Evolutionary conservation across 1,140 invertebrate species (phyloP).

Genomic region (Zaprionus kolodkinae): DNA sequence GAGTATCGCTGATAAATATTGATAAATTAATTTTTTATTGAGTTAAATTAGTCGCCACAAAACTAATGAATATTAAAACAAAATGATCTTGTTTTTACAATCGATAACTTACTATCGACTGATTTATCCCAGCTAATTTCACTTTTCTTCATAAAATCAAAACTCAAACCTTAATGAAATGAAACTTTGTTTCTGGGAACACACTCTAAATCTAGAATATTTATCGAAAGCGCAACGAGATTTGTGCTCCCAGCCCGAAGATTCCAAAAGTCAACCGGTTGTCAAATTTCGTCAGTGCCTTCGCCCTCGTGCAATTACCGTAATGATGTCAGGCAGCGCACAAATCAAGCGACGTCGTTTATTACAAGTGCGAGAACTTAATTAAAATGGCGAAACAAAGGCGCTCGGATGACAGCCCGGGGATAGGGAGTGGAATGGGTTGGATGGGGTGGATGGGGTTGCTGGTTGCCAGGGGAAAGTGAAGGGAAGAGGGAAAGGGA

Average conservation of each 20-base stretch:
- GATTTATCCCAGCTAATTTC: neutral
- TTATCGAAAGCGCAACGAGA: neutral
- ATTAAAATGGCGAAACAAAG: conserved; percentile 80
- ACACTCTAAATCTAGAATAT: neutral
- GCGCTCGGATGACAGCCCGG: conserved; percentile 26
- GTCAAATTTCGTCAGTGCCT: conserved; percentile 25
- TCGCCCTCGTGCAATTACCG: conserved; percentile 67
- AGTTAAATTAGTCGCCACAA: too few relatives aligned
- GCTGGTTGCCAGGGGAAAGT: neutral
- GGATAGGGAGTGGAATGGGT: neutral
- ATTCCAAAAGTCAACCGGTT: conserved; percentile 46
- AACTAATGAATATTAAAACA: too few relatives aligned
- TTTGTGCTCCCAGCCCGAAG: neutral
- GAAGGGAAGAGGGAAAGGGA: neutral
- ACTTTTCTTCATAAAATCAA: neutral
- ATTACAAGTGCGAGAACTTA: conserved; percentile 82
- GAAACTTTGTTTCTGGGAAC: neutral
- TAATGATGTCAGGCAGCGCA: conserved; percentile 65
- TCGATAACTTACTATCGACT: neutral
- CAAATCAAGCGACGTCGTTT: conserved; percentile 78
- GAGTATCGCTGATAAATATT: too few relatives aligned
- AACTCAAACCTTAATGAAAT: too few relatives aligned
- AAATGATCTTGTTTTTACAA: neutral
- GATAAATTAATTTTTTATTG: too few relatives aligned
- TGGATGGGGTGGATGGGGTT: neutral